Base-by-base conservation (phyloP, 1,140 invertebrate species). In the Eueides isabella region DNA sequence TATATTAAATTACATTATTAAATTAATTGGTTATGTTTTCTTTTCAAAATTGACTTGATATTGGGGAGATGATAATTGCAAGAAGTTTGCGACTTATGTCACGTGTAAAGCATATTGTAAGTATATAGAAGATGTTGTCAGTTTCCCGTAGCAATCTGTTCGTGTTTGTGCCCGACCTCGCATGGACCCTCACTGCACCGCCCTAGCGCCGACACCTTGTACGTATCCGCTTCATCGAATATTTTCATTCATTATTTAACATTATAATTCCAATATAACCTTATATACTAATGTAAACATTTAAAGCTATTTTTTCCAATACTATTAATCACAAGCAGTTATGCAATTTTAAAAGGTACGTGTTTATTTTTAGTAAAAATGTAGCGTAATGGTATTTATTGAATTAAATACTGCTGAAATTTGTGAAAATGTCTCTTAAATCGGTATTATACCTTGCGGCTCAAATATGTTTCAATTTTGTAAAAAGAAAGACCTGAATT, bases 81-180 rank as follows among this genome's bases (percentile, higher is more conserved):
- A 72, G 23, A 70, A 64, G 61, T 48, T 72, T 72, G 67, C 61
- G 76, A 80, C 73, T 74, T 35, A 29, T 79, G 48, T 72, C 75
- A 75, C 75, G 72, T 79, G 72, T 77, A 81, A 83, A 83, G 48
- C 64, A 64, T 41, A 78, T 73, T 73, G 87, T 91, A 90, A 91
- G 89, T 91, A 84, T 76, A 68, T 76, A 87, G 85, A 79, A 79
- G 81, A 78, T 86, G 79, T 84, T 85, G 74, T 86, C 80, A 72
- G 77, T 79, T 73, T 83, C 85, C 85, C 64, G 89, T 91, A 89
- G 86, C 76, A 66, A 33, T 55, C 68, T 83, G 67, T 81, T 72
- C 75, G 80, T 85, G 77, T 82, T 85, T 88, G 75, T 82, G 70
- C 83, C 81, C 80, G 64, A 76, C 75, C 77, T 67, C 81, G 89